Percentiles rank a stretch among this genome's conserved stretches.
These are phyloP conservation scores for Yponomeuta sedellus DNA, from an alignment of 2,888 invertebrate genomes.

Conservation along the genomic window DNA sequence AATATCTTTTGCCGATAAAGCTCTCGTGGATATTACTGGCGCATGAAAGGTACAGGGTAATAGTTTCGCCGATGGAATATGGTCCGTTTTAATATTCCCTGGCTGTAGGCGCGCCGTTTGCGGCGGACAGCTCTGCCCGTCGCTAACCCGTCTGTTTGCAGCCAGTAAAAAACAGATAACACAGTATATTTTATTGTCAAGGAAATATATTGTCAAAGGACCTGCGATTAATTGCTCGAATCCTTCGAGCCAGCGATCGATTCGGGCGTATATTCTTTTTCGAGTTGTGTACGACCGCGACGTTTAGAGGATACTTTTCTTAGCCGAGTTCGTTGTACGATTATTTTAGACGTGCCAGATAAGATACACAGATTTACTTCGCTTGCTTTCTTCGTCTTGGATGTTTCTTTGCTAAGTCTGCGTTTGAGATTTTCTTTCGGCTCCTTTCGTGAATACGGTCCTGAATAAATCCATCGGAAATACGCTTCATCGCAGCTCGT, in stretches of 20 bases:
- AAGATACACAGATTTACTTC: constrained; percentile 1
- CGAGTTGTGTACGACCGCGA: constrained; percentile 26
- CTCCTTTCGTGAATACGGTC: background rate
- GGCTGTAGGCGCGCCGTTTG: constrained; percentile 60
- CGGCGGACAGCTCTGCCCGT: constrained; percentile 64
- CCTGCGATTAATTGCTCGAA: constrained; percentile 60
- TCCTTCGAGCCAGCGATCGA: constrained; percentile 42
- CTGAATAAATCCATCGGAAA: constrained; percentile 5
- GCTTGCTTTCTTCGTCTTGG: background rate
- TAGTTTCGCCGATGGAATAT: constrained; percentile 39
- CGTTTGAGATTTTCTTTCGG: background rate
- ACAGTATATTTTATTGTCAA: constrained; percentile 69
- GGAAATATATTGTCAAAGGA: constrained; percentile 69
- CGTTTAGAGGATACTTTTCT: constrained; percentile 12
- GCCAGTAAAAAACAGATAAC: constrained; percentile 54
- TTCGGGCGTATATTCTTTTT: constrained; percentile 37
- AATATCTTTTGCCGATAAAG: constrained; percentile 12
- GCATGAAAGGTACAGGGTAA: constrained; percentile 46
- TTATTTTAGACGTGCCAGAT: constrained; percentile 13
- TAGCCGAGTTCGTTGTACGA: constrained; percentile 12
- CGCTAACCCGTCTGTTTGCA: constrained; percentile 44
- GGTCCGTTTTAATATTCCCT: constrained; percentile 65
- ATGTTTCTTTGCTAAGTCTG: constrained; percentile 4
- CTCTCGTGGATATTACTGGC: constrained; percentile 23
- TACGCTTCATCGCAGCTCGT: constrained; percentile 25